Base-by-base conservation (phyloP, 37 sponge, comb jelly and placozoan genomes). In the Trichoplax adhaerens region DNA sequence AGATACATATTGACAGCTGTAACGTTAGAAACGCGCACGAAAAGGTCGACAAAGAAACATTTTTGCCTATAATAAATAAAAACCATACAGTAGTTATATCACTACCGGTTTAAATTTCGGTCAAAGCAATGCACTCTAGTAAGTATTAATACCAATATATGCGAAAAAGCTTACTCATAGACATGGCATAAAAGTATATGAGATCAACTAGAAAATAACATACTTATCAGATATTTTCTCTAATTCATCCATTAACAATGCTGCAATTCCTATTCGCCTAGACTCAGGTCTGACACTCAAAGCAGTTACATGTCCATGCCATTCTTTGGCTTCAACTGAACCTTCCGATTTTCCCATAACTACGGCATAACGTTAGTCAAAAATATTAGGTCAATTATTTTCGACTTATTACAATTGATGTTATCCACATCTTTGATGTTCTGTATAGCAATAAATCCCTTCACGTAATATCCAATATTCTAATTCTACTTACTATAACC, bases 271-370 rank as follows among this genome's bases (percentile, higher is more conserved):
- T 52, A 96, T 70, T 48, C 93, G 70, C 6, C 98, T 79, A 72
- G 70, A 91, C 66, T 91, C 85, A 2, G 83, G 76, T 48, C 82
- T 79, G 4, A 96, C 92, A 3, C 89, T 90, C 6, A 96, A 74
- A 5, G 98, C 93, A 46, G 98, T 96, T 73, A 96, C 93, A 65
- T 96, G 98, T 73, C 98, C 98, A 60, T 96, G 98, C 98, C 98
- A 96, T 1, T 66, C 68, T 52, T 66, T 60, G 4, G 57, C 77
- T n/a, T 66, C 29, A 29, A 29, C 29, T 29, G 29, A 29, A 29
- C 29, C 29, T 29, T 29, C 29, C 29, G 29, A 29, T 29, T 29
- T 29, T 29, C 29, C 29, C 29, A 29, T 29, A 29, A 29, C 29
- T 29, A 29, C 29, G 29, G 29, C 29, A 29, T 29, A 29, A 29